Evolutionary conservation across 2,113 vertebrate species (phyloP).

Genomic region (Tor tambroides): DNA sequence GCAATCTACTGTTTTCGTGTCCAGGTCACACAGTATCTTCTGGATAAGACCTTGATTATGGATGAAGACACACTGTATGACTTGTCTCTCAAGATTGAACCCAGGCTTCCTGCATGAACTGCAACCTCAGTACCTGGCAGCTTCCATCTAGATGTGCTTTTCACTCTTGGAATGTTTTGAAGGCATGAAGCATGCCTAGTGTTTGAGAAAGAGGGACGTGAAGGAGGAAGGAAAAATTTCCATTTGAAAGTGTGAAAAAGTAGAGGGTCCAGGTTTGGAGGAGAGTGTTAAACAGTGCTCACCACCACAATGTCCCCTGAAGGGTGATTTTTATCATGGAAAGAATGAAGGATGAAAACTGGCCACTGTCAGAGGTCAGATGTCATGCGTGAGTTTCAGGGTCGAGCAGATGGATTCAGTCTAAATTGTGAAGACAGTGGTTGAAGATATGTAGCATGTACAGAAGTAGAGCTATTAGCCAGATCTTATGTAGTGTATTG

Average conservation of each 20-base stretch:
- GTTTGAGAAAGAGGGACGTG: background rate
- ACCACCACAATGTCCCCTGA: background rate
- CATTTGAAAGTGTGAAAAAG: background rate
- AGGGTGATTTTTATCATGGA: background rate
- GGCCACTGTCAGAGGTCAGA: slow-evolving; percentile 20
- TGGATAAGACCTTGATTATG: slow-evolving; percentile 94
- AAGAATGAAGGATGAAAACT: slow-evolving; percentile 5
- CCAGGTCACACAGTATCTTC: slow-evolving; percentile 95
- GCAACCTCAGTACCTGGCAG: slow-evolving; percentile 11
- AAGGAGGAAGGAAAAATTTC: slow-evolving; percentile 11
- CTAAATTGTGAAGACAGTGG: slow-evolving; percentile 21
- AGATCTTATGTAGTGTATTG: slow-evolving; percentile 46
- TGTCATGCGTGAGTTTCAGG: background rate
- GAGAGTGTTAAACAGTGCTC: slow-evolving; percentile 8
- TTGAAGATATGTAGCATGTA: slow-evolving; percentile 81
- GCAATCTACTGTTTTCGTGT: background rate
- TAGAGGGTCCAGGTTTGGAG: background rate
- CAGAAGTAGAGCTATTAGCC: slow-evolving; percentile 63
- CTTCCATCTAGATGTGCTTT: slow-evolving; percentile 34
- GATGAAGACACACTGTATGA: slow-evolving; percentile 97
- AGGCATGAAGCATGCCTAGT: slow-evolving; percentile 20
- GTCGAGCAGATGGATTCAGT: slow-evolving; percentile 11
- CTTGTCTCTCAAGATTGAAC: slow-evolving; percentile 95
- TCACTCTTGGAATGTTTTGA: slow-evolving; percentile 48
- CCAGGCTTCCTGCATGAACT: slow-evolving; percentile 92